Percentiles rank a stretch among this genome's conserved stretches.
phyloP scores from a whole-genome alignment of 1,140 invertebrate species.

The Zaprionus taronus region DNA sequence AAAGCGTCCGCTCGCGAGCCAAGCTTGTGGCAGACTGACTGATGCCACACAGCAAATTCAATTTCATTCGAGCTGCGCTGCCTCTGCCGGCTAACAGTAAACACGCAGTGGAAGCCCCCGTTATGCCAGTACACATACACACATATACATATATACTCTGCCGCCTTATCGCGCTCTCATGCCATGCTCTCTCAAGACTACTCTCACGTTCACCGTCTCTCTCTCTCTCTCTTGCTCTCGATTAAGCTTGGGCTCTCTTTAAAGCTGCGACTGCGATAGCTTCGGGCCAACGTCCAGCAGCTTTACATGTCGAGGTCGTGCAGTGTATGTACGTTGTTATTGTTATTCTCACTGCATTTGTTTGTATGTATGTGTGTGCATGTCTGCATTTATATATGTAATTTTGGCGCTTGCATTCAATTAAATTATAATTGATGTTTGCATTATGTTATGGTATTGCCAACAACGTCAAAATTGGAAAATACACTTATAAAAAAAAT shows the following conservation, averaged over 20 bases:
- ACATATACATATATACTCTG: not conserved
- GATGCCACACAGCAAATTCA: conserved; percentile 63
- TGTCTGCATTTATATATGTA: conserved; percentile 17
- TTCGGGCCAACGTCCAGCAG: conserved; percentile 55
- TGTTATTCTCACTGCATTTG: conserved; percentile 40
- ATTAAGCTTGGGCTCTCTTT: conserved; percentile 33
- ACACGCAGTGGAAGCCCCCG: conserved; percentile 60
- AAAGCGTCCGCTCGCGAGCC: conserved; percentile 73
- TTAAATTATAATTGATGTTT: conserved; percentile 73
- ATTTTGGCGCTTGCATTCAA: conserved; percentile 65
- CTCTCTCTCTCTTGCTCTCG: conserved; percentile 12
- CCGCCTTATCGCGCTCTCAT: not conserved
- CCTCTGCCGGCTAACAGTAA: conserved; percentile 70
- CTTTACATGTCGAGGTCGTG: conserved; percentile 78
- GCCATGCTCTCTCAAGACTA: not conserved
- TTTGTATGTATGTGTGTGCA: conserved; percentile 34
- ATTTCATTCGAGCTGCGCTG: conserved; percentile 51
- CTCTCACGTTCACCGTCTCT: conserved; percentile 20
- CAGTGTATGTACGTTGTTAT: conserved; percentile 54
- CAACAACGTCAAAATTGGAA: conserved; percentile 16
- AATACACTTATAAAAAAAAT: conserved; percentile 10
- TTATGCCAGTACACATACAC: conserved; percentile 47
- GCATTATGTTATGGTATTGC: conserved; percentile 57
- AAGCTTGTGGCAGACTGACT: conserved; percentile 82
- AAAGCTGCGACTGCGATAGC: conserved; percentile 24